phyloP scores from a whole-genome alignment of 35 echinoderm and acorn worm genomes.

The Diadema setosum region DNA sequence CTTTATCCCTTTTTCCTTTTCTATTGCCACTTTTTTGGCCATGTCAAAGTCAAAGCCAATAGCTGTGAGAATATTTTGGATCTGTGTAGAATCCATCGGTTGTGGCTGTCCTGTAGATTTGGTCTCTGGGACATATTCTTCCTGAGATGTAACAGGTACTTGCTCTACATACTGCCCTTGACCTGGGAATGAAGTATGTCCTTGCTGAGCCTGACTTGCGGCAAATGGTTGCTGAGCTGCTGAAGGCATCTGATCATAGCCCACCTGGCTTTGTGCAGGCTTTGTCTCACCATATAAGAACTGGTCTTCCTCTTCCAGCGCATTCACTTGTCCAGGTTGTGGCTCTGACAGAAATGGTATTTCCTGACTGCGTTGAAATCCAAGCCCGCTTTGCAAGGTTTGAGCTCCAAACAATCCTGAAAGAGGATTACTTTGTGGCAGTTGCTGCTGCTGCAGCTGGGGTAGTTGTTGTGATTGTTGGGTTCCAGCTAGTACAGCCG shows the following conservation, averaged over 20 bases:
- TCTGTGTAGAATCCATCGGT: background rate
- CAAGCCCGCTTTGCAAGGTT: background rate
- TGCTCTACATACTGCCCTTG: background rate
- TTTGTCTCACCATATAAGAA: conserved; percentile 6
- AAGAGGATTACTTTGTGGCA: too few relatives aligned
- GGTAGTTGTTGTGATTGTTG: background rate
- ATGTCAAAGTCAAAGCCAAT: conserved; percentile 28
- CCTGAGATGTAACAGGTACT: background rate
- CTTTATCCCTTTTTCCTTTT: background rate
- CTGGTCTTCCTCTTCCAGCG: background rate
- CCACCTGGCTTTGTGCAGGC: too few relatives aligned
- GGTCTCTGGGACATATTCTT: background rate
- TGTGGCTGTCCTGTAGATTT: background rate
- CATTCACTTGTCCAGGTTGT: background rate
- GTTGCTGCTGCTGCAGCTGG: too few relatives aligned
- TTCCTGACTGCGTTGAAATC: background rate
- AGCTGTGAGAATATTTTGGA: background rate
- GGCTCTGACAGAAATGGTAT: background rate
- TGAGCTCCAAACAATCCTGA: background rate
- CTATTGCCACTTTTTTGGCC: background rate
- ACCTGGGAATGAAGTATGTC: background rate
- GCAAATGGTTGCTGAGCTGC: too few relatives aligned
- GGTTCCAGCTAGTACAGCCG: background rate
- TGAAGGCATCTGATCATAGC: too few relatives aligned
- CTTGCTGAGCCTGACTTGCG: background rate